Base-by-base conservation (phyloP, 92 coral and sea anemone species). In the Plumapathes pennacea region DNA sequence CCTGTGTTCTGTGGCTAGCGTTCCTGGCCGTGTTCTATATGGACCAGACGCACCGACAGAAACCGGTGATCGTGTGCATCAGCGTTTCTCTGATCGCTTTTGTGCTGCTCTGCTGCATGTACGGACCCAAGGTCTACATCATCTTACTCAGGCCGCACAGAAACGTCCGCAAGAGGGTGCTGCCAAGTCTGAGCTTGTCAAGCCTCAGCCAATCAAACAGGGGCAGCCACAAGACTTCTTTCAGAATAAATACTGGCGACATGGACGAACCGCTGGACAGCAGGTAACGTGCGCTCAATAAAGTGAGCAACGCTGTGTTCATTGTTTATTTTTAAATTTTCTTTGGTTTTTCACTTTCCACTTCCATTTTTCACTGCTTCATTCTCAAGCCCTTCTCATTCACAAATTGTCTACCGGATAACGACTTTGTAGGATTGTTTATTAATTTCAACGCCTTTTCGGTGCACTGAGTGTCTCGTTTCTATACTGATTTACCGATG, bases 1-100 rank as follows among this genome's bases (percentile, higher is more conserved):
- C 98, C 20, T 92, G 96, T 37, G 86, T 92, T 13, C 63, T 88
- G 26, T 92, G 98, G 98, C 64, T 92, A 24, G 96, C 98, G 3
- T 92, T 92, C 52, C 44, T 92, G 31, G 90, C 94, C 9, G 81
- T 89, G 54, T 89, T 84, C 51, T 85, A 75, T 75, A 90, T 92
- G 82, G 87, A 89, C 50, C 69, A 59, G 11, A 67, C 76, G 27
- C 74, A 73, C 44, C 47, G 80, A 64, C 85, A 72, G 14, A 80
- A 81, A 57, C 78, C 98, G 12, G 42, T 74, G 46, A 69, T 92
- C 49, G 68, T 89, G 19, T 72, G 96, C 47, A 67, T 89, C 51
- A 89, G 98, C 54, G 72, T 92, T 32, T 88, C 98, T 25, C 63
- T 92, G 18, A 81, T 92, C 25, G 98, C 96, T 3, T 89, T 82